phyloP scores from a whole-genome alignment of 2,888 invertebrate genomes.

The Tetropium fuscum region DNA sequence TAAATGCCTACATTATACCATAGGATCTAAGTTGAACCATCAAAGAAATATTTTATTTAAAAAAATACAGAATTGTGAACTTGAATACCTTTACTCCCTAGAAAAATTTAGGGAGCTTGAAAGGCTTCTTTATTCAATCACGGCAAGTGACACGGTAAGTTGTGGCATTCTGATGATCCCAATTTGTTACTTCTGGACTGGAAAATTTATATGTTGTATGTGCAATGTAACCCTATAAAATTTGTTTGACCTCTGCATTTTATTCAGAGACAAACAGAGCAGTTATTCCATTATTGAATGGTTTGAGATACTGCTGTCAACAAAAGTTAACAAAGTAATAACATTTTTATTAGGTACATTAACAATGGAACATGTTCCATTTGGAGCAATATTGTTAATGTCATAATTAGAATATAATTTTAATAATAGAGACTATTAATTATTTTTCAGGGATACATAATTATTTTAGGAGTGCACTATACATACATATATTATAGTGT shows the following conservation, averaged over 20 bases:
- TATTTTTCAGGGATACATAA: conserved; percentile 6
- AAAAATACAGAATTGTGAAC: no score
- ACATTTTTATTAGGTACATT: conserved; percentile 16
- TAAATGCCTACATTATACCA: no score
- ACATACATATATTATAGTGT: no score
- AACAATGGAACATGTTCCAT: neutral
- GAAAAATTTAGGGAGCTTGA: neutral
- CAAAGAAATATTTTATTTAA: no score
- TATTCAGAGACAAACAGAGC: conserved; percentile 7
- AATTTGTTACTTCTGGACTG: neutral
- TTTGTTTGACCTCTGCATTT: conserved; percentile 8
- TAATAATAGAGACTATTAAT: neutral
- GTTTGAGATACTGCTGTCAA: conserved; percentile 9
- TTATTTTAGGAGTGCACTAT: neutral
- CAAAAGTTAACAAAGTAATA: conserved; percentile 15
- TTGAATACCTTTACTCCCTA: neutral
- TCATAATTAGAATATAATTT: no score
- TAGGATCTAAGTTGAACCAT: no score
- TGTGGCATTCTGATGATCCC: no score
- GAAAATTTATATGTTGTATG: conserved; percentile 4
- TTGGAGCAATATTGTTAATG: neutral
- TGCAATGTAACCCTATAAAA: conserved; percentile 13
- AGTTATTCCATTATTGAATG: conserved; percentile 8
- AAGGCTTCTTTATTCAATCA: no score
- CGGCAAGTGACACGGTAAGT: no score